These are phyloP conservation scores for Galago senegalensis DNA, from an alignment of 2,797 vertebrate genomes.

Conservation along the genomic window DNA sequence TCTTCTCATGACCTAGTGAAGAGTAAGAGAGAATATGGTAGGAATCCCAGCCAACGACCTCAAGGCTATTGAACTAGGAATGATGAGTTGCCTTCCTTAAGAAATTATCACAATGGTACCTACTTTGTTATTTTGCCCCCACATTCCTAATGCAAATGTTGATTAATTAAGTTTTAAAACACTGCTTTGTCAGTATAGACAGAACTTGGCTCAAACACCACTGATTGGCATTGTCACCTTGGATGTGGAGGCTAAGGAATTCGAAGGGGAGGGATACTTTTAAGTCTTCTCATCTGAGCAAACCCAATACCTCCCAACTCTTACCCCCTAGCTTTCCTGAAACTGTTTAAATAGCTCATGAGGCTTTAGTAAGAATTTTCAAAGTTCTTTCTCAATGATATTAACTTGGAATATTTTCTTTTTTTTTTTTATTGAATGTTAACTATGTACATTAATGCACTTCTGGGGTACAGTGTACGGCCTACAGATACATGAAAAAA, in stretches of 20 bases:
- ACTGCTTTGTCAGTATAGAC: not conserved
- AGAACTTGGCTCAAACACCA: not conserved
- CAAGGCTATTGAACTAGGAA: not conserved
- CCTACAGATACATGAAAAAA: too few species aligned
- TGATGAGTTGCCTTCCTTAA: not conserved
- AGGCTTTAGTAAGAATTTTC: constrained; percentile 63
- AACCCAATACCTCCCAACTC: not conserved
- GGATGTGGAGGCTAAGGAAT: constrained; percentile 30
- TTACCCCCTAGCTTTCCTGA: not conserved
- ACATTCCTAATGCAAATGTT: constrained; percentile 4
- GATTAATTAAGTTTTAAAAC: constrained; percentile 36
- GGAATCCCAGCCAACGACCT: not conserved
- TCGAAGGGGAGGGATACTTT: constrained; percentile 38
- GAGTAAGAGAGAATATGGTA: not conserved
- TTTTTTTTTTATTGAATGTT: too few species aligned
- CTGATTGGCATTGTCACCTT: constrained; percentile 62
- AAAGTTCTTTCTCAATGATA: constrained; percentile 71
- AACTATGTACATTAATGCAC: too few species aligned
- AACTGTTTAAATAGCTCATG: constrained; percentile 61
- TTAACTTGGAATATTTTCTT: constrained; percentile 76
- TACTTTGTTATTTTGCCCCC: constrained; percentile 2
- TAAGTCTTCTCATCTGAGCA: constrained; percentile 49
- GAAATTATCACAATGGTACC: constrained; percentile 15
- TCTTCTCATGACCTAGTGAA: not conserved
- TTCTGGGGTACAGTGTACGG: too few species aligned